Conservation (phyloP, 2,888 invertebrate genomes). For the Tenthredo livida region DNA sequence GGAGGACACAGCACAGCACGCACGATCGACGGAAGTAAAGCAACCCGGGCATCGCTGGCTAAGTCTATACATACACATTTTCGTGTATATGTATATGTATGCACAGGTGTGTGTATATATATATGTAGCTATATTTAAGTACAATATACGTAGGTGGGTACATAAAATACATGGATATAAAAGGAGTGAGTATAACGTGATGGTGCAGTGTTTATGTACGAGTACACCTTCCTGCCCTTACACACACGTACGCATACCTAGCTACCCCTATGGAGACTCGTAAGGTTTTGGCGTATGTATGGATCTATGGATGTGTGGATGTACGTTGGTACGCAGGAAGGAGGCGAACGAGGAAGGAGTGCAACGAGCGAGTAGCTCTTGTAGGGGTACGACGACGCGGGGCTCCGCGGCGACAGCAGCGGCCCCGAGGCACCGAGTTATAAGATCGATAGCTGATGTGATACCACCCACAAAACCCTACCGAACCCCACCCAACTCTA, state of each 20-base stretch:
- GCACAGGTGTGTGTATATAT: neutral
- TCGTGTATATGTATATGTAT: neutral
- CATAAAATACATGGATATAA: neutral
- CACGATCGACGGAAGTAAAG: constrained; percentile 2
- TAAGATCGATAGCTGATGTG: constrained; percentile 78
- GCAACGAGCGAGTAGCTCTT: constrained; percentile 42
- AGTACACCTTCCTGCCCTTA: constrained; percentile 2
- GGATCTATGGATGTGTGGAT: neutral
- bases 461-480: constrained; percentile 73
- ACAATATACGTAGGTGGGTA: neutral
- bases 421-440: constrained; percentile 71
- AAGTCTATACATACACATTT: neutral
- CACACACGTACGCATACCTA: neutral
- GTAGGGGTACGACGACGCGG: constrained; percentile 43
- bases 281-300: neutral
- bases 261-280: neutral
- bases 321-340: neutral
- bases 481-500: constrained; percentile 63
- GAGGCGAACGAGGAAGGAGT: neutral
- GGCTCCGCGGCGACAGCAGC: constrained; percentile 49
- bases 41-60: constrained; percentile 7
- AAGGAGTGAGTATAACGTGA: neutral
- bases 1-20: neutral
- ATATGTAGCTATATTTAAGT: neutral
- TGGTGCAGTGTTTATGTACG: constrained; percentile 1